phyloP scores from a whole-genome alignment of 64 coral and sea anemone genomes.

The Montipora sp. region DNA sequence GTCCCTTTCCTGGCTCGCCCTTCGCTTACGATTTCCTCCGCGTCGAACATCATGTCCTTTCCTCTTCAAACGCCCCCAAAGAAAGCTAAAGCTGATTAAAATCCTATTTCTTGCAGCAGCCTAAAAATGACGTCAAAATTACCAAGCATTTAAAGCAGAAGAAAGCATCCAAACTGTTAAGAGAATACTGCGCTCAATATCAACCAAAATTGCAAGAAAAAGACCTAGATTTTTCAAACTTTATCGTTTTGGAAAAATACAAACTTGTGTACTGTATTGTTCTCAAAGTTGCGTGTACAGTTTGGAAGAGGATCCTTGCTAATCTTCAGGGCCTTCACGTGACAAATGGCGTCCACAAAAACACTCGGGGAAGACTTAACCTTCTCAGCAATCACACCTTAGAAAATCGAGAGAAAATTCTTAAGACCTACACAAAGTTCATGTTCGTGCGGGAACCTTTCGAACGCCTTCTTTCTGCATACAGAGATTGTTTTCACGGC shows the following conservation, averaged over 20 bases:
- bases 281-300: background rate
- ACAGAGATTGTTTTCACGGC: background rate
- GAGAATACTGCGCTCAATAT: too few relatives aligned
- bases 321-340: background rate
- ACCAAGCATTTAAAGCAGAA: background rate
- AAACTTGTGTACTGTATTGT: background rate
- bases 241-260: too few relatives aligned
- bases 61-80: too few relatives aligned
- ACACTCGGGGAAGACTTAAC: background rate
- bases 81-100: background rate
- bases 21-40: too few relatives aligned
- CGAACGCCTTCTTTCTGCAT: background rate
- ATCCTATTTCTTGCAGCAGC: background rate
- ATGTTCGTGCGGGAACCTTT: conserved; percentile 33
- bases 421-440: conserved; percentile 4
- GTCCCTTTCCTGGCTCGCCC: too few relatives aligned
- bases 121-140: background rate
- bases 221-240: too few relatives aligned
- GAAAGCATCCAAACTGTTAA: too few relatives aligned
- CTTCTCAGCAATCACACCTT: background rate
- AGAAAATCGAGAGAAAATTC: background rate
- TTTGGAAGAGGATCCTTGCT: background rate
- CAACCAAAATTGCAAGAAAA: too few relatives aligned
- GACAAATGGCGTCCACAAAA: background rate
- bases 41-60: too few relatives aligned